Conservation (phyloP, 2,113 vertebrate species). For the Neomonachus schauinslandi region DNA sequence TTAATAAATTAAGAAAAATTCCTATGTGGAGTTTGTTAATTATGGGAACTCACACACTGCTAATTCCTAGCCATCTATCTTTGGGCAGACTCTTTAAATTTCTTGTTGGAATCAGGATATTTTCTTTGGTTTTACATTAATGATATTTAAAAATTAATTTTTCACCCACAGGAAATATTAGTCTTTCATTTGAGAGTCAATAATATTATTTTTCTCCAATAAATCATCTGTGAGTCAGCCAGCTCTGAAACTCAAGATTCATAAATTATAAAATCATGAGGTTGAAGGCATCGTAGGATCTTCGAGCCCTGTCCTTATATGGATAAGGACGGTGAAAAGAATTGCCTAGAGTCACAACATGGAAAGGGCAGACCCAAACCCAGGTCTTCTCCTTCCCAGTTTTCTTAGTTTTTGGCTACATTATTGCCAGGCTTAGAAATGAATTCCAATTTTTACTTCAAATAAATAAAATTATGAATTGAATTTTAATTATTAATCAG, state of each 20-base stretch:
- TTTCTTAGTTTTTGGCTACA: neutral
- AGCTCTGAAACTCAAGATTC: slow-evolving; percentile 69
- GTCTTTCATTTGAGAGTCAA: slow-evolving; percentile 73
- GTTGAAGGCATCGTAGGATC: slow-evolving; percentile 29
- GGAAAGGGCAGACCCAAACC: neutral
- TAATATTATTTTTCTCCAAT: slow-evolving; percentile 74
- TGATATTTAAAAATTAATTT: slow-evolving; percentile 78
- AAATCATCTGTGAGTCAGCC: slow-evolving; percentile 64
- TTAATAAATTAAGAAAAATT: slow-evolving; percentile 67
- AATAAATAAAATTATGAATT: neutral
- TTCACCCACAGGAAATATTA: slow-evolving; percentile 72
- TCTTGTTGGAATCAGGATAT: slow-evolving; percentile 70
- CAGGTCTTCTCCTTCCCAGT: neutral
- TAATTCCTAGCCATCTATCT: slow-evolving; percentile 67
- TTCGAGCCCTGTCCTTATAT: neutral
- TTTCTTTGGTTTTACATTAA: slow-evolving; percentile 80
- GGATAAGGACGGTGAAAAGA: slow-evolving; percentile 30
- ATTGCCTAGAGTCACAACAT: neutral
- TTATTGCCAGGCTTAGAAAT: neutral
- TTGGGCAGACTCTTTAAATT: slow-evolving; percentile 69
- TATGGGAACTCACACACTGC: slow-evolving; percentile 72
- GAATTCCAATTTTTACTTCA: neutral
- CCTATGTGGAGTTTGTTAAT: slow-evolving; percentile 68
- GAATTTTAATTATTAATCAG: neutral
- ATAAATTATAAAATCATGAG: slow-evolving; percentile 70